Percentiles rank a stretch among this genome's conserved stretches.
Conservation (phyloP, 1,140 invertebrate species). For the Lordiphosa collinella region DNA sequence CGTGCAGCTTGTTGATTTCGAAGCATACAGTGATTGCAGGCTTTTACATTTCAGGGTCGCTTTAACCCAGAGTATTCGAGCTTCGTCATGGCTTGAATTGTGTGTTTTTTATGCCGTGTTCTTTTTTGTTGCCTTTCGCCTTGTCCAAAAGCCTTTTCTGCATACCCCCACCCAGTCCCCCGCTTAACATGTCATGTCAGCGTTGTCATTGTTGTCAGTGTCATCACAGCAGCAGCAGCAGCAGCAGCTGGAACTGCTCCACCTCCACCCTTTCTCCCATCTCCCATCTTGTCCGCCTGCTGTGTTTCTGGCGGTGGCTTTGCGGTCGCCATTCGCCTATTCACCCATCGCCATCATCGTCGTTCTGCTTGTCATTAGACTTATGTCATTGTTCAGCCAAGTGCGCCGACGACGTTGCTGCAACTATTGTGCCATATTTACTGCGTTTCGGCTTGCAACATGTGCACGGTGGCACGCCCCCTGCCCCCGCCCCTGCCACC, state of each 20-base stretch:
- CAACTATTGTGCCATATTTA: conserved; percentile 49
- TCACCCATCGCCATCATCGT: conserved; percentile 26
- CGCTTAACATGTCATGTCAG: conserved; percentile 46
- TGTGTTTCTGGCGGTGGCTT: conserved; percentile 24
- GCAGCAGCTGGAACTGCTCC: conserved; percentile 3
- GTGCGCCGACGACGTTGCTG: conserved; percentile 43
- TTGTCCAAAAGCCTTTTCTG: neutral
- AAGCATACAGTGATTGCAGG: too few species aligned
- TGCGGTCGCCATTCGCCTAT: conserved; percentile 33
- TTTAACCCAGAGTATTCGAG: conserved; percentile 8
- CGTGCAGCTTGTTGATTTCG: too few species aligned
- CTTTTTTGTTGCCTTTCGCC: neutral
- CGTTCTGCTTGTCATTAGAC: conserved; percentile 64
- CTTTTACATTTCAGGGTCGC: too few species aligned
- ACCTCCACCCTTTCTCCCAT: neutral
- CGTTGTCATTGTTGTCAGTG: conserved; percentile 63
- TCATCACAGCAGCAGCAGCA: conserved; percentile 46
- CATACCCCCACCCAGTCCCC: conserved; percentile 1
- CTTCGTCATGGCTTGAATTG: conserved; percentile 1
- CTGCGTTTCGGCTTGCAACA: conserved; percentile 33
- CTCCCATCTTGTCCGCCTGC: neutral
- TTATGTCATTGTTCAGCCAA: conserved; percentile 66
- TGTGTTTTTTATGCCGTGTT: conserved; percentile 1
- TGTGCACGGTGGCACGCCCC: conserved; percentile 27
- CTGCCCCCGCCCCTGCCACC: neutral